phyloP scores from a whole-genome alignment of 2,113 vertebrate genomes.

The Oreochromis aureus region DNA sequence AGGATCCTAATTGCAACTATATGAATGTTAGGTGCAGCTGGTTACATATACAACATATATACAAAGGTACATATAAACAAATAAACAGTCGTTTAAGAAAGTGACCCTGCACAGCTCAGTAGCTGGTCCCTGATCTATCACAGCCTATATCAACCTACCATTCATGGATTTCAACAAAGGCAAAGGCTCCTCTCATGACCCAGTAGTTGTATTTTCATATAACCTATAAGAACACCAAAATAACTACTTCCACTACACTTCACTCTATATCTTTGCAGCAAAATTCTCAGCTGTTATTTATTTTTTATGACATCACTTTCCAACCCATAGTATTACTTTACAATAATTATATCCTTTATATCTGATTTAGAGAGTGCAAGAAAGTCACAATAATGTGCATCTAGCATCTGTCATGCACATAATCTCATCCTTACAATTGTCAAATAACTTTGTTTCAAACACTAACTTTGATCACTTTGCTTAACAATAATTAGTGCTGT shows the following conservation, averaged over 20 bases:
- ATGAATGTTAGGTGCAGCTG: neutral
- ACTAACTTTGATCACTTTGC: slow-evolving; percentile 3
- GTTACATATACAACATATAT: neutral
- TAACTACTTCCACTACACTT: neutral
- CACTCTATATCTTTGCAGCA: neutral
- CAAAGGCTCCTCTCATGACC: neutral
- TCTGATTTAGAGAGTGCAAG: neutral
- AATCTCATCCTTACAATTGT: neutral
- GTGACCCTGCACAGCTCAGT: neutral
- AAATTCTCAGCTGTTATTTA: neutral
- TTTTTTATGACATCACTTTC: neutral
- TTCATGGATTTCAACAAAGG: neutral
- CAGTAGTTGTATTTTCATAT: neutral
- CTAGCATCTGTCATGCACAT: neutral
- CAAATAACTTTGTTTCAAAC: neutral
- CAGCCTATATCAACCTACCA: neutral
- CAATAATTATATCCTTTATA: neutral
- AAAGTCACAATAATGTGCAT: neutral
- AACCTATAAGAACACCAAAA: neutral
- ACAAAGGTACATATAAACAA: neutral
- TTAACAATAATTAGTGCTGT: slow-evolving; percentile 14
- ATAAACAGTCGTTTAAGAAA: neutral
- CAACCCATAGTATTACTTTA: neutral
- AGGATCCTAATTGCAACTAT: neutral
- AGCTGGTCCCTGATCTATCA: neutral